Evolutionary conservation across 2,888 invertebrate genomes (phyloP).

Genomic region (Drosophila emarginata): DNA sequence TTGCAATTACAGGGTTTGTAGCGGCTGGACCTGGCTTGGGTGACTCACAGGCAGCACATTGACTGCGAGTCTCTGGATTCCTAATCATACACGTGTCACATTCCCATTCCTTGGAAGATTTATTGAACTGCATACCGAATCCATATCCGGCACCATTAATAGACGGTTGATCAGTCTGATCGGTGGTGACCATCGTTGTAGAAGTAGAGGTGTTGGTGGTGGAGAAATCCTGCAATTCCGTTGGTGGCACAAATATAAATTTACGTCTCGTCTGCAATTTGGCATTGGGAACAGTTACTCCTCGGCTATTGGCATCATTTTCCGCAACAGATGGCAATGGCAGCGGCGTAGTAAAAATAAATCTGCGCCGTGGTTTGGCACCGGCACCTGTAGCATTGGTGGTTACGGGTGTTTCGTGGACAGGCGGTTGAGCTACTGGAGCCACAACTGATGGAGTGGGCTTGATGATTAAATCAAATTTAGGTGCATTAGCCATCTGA

Average conservation of each 20-base stretch:
- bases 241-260: background rate
- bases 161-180: background rate
- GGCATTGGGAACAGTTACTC: background rate
- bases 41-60: slow-evolving; percentile 85
- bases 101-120: slow-evolving; percentile 85
- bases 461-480: slow-evolving; percentile 78
- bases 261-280: background rate
- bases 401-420: background rate
- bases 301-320: too few relatives aligned
- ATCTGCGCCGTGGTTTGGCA: slow-evolving; percentile 3
- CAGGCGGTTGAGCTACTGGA: background rate
- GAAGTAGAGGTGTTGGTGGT: background rate
- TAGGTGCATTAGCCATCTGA: slow-evolving; percentile 79
- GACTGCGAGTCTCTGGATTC: slow-evolving; percentile 83
- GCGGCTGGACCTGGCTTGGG: slow-evolving; percentile 67
- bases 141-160: slow-evolving; percentile 18
- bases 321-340: background rate
- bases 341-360: slow-evolving; percentile 12
- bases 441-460: slow-evolving; percentile 7
- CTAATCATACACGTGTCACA: slow-evolving; percentile 86
- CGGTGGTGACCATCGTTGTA: background rate
- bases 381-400: background rate
- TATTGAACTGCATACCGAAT: slow-evolving; percentile 83
- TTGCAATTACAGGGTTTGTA: slow-evolving; percentile 19
- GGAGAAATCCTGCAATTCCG: background rate